Base-by-base conservation (phyloP, 1,140 invertebrate species). In the Drosophila rhopaloa region DNA sequence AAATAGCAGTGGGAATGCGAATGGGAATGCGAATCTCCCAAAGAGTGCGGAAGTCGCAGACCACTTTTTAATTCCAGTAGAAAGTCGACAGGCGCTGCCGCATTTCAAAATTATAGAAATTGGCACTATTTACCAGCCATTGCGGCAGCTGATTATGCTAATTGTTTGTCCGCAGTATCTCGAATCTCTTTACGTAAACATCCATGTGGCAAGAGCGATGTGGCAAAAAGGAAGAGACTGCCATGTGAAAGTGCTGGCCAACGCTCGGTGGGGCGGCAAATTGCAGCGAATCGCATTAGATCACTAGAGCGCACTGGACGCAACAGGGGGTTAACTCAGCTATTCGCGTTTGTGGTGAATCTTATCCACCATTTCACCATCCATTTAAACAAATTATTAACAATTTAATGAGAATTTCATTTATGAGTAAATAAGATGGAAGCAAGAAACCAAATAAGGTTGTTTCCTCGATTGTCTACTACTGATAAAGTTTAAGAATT, bases 81-180 rank as follows among this genome's bases (percentile, higher is more conserved):
- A 81, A 79, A 80, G 78, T 57, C 41, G 51, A 67, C 57, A 60
- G 67, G 24, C 59, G 56, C 67, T 79, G 57, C 76, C 48, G 56
- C 60, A 74, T 72, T 74, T 73, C 67, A 68, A 81, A 78, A 81
- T 78, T 77, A 74, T 78, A 60, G 50, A 74, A 88, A 86, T 86
- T 88, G 80, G 72, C 76, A 88, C 83, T 83, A 88, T 86, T 86
- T 83, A 68, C 71, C 67, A 71, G 60, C 66, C 65, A 86, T 86
- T 82, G 66, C 79, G 62, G 75, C 82, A 79, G 79, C 76, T 84
- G 65, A 84, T 86, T 86, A 86, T 88, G 84, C 67, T 83, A 86
- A 86, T 86, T 83, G 79, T 73, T 43, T 82, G 48, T 41, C 38
- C 43, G 50, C 43, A 54, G 63, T 67, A 40, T 48, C 51, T 41